Evolutionary conservation across 2,888 invertebrate species (phyloP).

Genomic region (Hetaerina titia): DNA sequence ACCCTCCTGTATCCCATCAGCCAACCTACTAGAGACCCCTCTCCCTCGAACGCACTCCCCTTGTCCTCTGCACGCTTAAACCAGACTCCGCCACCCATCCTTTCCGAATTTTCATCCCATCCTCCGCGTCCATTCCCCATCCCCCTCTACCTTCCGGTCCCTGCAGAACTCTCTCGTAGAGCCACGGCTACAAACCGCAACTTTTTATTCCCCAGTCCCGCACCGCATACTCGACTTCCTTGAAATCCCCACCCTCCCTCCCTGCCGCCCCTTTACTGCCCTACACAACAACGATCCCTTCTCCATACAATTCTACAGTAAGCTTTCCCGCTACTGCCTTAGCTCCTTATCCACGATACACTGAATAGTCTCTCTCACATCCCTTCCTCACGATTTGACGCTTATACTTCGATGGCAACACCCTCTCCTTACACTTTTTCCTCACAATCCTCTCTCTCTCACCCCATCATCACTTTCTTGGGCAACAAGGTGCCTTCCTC

Average conservation of each 20-base stretch:
- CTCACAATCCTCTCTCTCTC: background rate
- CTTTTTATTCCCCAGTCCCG: background rate
- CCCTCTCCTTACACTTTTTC: background rate
- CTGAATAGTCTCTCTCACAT: too few relatives aligned
- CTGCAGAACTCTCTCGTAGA: background rate
- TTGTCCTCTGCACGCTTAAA: background rate
- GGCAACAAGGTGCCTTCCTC: background rate
- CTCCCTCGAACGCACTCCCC: background rate
- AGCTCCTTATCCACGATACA: too few relatives aligned
- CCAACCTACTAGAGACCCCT: background rate
- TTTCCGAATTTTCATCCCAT: background rate
- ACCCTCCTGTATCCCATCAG: slow-evolving; percentile 6
- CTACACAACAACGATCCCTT: too few relatives aligned
- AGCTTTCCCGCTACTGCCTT: too few relatives aligned
- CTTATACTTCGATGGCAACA: too few relatives aligned
- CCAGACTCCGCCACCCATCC: background rate
- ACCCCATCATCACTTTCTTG: background rate
- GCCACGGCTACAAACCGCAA: background rate
- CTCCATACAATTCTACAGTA: too few relatives aligned
- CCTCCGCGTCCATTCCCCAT: background rate
- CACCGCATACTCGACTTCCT: too few relatives aligned
- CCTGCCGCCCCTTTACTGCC: too few relatives aligned
- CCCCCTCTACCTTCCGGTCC: background rate
- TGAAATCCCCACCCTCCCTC: too few relatives aligned
- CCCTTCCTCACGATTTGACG: too few relatives aligned